phyloP scores from a whole-genome alignment of 2,888 invertebrate genomes.

The Biston stratarius region DNA sequence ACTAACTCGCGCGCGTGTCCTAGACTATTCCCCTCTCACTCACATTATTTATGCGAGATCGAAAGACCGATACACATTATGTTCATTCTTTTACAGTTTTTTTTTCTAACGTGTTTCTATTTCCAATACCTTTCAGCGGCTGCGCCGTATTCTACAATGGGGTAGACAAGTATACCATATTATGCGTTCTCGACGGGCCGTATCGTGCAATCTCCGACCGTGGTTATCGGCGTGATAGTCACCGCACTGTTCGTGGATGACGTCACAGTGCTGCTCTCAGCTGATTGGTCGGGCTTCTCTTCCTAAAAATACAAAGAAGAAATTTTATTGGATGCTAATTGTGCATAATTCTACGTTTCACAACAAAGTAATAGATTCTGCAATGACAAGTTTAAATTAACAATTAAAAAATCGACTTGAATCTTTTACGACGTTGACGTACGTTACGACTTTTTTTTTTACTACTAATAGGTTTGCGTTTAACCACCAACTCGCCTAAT shows the following conservation, averaged over 20 bases:
- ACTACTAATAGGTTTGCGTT: too few relatives aligned
- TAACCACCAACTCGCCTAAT: too few relatives aligned
- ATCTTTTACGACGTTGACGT: too few relatives aligned
- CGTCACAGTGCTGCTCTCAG: constrained; percentile 56
- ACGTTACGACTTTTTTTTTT: too few relatives aligned
- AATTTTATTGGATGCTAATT: background rate
- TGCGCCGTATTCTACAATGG: constrained; percentile 48
- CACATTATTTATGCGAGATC: too few relatives aligned
- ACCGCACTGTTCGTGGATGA: constrained; percentile 72
- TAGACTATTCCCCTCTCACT: background rate
- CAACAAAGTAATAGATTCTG: too few relatives aligned
- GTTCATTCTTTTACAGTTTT: constrained; percentile 8
- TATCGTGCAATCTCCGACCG: constrained; percentile 82
- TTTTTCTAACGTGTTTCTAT: background rate
- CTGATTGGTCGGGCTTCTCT: constrained; percentile 60
- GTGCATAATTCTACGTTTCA: too few relatives aligned
- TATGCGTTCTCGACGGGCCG: constrained; percentile 80
- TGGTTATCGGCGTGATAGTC: constrained; percentile 80
- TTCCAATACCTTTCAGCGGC: constrained; percentile 30
- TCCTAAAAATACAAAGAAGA: constrained; percentile 46
- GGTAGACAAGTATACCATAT: constrained; percentile 62
- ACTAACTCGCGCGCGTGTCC: background rate
- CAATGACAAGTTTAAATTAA: background rate
- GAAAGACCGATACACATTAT: background rate
- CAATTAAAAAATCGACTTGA: too few relatives aligned